Evolutionary conservation across 1,140 invertebrate genomes (phyloP).

Genomic region (Halesus radiatus): DNA sequence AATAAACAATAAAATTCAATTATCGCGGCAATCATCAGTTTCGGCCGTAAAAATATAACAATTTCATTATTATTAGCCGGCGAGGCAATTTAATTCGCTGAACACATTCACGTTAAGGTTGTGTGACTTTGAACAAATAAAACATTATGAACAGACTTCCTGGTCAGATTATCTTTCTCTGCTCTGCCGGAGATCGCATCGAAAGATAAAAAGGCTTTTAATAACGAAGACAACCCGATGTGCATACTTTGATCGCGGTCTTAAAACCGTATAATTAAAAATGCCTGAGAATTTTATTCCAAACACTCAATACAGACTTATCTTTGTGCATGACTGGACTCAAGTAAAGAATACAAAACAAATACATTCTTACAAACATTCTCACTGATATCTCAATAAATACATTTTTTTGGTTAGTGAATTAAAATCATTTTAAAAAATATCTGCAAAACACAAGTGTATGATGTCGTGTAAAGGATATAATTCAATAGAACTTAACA

Average conservation of each 20-base stretch:
- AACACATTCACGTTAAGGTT: constrained; percentile 24
- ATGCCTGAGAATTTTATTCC: constrained; percentile 17
- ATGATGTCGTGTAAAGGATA: too few species aligned
- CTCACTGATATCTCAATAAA: too few species aligned
- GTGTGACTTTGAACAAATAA: constrained; percentile 32
- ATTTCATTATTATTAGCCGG: constrained; percentile 30
- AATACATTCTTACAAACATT: neutral
- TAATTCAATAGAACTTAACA: too few species aligned
- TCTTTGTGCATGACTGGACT: neutral
- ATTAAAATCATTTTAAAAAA: too few species aligned
- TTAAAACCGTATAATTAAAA: constrained; percentile 36
- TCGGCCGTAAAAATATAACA: constrained; percentile 20
- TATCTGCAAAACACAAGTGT: too few species aligned
- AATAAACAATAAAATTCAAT: constrained; percentile 26
- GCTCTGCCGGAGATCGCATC: constrained; percentile 12
- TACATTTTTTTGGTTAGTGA: too few species aligned
- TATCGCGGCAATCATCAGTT: constrained; percentile 27
- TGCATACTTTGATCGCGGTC: constrained; percentile 6
- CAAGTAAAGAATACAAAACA: neutral
- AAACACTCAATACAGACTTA: constrained; percentile 3
- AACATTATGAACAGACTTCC: constrained; percentile 29
- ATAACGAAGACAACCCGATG: constrained; percentile 24
- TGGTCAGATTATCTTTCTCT: constrained; percentile 22
- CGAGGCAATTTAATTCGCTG: constrained; percentile 27
- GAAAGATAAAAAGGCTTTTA: constrained; percentile 14